phyloP scores from a whole-genome alignment of 2,888 invertebrate species.

The Nebria brevicollis region DNA sequence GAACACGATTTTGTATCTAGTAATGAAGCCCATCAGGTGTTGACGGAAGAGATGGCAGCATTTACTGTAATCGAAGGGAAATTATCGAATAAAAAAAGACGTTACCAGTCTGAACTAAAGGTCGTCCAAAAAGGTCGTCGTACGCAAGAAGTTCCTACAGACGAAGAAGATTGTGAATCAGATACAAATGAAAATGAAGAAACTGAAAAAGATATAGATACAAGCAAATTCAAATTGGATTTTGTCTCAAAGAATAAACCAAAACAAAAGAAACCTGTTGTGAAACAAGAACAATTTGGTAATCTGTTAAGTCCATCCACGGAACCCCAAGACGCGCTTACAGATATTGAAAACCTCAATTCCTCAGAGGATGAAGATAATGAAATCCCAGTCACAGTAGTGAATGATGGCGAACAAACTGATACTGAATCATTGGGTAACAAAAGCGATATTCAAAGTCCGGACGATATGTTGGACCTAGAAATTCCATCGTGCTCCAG shows the following conservation, averaged over 20 bases:
- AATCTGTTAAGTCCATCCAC: slow-evolving; percentile 33
- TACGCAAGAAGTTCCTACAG: slow-evolving; percentile 50
- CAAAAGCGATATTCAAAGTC: slow-evolving; percentile 47
- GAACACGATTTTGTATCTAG: background rate
- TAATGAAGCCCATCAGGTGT: slow-evolving; percentile 5
- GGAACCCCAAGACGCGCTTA: slow-evolving; percentile 58
- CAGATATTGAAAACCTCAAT: slow-evolving; percentile 65
- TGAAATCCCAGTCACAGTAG: slow-evolving; percentile 57
- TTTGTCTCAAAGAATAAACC: slow-evolving; percentile 31
- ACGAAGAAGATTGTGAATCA: slow-evolving; percentile 53
- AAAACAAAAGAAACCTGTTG: slow-evolving; percentile 14
- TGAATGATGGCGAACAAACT: slow-evolving; percentile 56
- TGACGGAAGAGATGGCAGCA: slow-evolving; percentile 50
- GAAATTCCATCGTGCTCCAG: slow-evolving; percentile 43
- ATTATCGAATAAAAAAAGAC: slow-evolving; percentile 34
- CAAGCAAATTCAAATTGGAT: slow-evolving; percentile 24
- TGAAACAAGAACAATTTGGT: slow-evolving; percentile 1
- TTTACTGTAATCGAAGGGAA: slow-evolving; percentile 52
- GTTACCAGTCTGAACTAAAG: slow-evolving; percentile 26
- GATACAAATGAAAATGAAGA: slow-evolving; percentile 32
- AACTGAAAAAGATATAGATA: slow-evolving; percentile 19
- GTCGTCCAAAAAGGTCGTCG: slow-evolving; percentile 33
- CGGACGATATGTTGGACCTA: slow-evolving; percentile 29
- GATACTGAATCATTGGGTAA: slow-evolving; percentile 59
- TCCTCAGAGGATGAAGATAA: slow-evolving; percentile 54